Evolutionary conservation across 2,113 vertebrate species (phyloP), one percentile per base, ranked within the genome.

Genomic region (Cathartes aura): DNA sequence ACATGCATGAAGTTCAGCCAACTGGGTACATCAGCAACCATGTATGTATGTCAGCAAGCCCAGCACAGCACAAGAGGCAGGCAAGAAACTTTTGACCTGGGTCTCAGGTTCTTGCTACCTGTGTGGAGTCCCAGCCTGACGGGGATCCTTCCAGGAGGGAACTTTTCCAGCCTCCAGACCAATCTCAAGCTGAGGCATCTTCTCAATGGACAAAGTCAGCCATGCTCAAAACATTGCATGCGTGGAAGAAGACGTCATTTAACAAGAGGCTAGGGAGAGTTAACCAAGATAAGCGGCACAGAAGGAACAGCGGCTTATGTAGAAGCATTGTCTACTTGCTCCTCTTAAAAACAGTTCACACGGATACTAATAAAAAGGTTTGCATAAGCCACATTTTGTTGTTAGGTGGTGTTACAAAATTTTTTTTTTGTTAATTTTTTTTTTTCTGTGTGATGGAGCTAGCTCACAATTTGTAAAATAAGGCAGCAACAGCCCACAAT

Each of bases 391-490:
- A 72, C 67, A 72, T 34, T 43, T 75, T 96, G 70, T 9, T 90
- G 72, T 15, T 66, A 87, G 53, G 15, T n/a, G 53, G 4, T 81
- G n/a, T 13, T 87, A 24, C 55, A 72, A 47, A 89, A 52, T 15
- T 50, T 53, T 42, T 75, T 60, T 18, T 36, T 40, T 63, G 11
- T 24, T 43, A 6, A 1, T 27, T 43, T 47, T 76, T 43, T 47
- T 56, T 56, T 29, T 53, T 24, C 58, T 50, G 43, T 26, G 6
- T 56, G 38, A 94, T 60, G 32, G 64, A 93, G 45, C 40, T 89
- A 79, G 72, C 38, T 91, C 68, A 73, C 30, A 82, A 91, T 78
- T 81, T 75, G 81, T 68, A 92, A 95, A 93, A 67, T 32, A 87
- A 56, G 30, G 27, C 53, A 90, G 40, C 30, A 89, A 91, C 36